Base-by-base conservation (phyloP, 92 coral and sea anemone genomes). In the Meandrina meandrites region DNA sequence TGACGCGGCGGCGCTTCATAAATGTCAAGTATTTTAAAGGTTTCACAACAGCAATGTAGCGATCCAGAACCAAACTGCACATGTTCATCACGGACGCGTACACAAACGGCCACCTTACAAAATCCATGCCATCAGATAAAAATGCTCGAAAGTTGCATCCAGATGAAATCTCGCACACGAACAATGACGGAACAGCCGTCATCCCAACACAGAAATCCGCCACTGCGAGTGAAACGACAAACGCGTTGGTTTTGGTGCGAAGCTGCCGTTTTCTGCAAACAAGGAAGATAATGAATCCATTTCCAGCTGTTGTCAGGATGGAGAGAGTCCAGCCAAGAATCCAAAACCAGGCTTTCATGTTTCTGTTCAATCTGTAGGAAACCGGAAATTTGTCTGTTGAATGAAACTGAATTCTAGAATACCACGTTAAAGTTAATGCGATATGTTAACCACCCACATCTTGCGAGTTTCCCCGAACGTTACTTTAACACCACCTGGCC, bases 291-390 rank as follows among this genome's bases (percentile, higher is more conserved):
- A 84, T 45, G 75, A 74, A 31, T 75, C 81, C 88, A 64, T 84
- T 84, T 56, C 88, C 88, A 74, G 47, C 57, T 0, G 75, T 28
- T 6, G 81, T 48, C 37, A 74, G 16, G 47, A 75, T 42, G 21
- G 80, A 31, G 30, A 84, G 81, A 45, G 40, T 42, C 88, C 88
- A 74, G 30, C 75, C 81, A 22, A 84, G 73, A 35, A 84, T 37
- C 81, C 81, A 84, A 42, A 84, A 84, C 88, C 88, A 83, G n/a
- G 58, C 28, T 24, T 76, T 14, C 80, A 76, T 76, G 21, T 74
- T 76, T 9, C 22, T 5, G 18, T n/a, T 27, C 24, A 58, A 7
- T 58, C 21, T 45, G 27, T 8, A 64, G 70, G 5, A 24, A 19
- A 15, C 8, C 48, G n/a, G 24, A 1, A 58, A 2, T n/a, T 0